These are phyloP conservation scores for Tinamus major DNA, from an alignment of 2,797 vertebrate genomes.

Conservation along the genomic window DNA sequence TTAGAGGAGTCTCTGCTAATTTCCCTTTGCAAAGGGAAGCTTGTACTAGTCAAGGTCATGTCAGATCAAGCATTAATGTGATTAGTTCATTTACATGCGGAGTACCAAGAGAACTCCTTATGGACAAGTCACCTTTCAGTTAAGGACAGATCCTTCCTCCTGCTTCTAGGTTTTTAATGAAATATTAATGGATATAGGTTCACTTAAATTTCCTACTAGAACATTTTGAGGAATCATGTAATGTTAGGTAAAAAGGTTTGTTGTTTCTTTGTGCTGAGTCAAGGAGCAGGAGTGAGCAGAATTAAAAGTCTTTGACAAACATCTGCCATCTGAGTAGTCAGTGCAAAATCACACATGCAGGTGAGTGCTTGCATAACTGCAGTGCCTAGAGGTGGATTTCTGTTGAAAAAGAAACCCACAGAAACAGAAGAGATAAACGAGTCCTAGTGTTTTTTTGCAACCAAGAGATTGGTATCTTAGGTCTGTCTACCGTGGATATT, in stretches of 20 bases:
- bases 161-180: not conserved
- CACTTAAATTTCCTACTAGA: not conserved
- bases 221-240: not conserved
- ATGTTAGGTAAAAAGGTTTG: not conserved
- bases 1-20: not conserved
- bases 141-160: not conserved
- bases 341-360: not conserved
- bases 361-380: not conserved
- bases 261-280: not conserved
- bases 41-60: not conserved
- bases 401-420: not conserved
- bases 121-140: not conserved
- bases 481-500: too few species aligned
- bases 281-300: not conserved
- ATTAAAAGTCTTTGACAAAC: not conserved
- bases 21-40: not conserved
- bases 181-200: not conserved
- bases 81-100: not conserved
- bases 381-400: not conserved
- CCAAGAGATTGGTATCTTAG: too few species aligned
- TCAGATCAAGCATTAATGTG: not conserved
- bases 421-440: not conserved
- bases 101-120: not conserved
- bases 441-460: not conserved
- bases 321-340: not conserved